Evolutionary conservation across 2,888 invertebrate genomes (phyloP).

Genomic region (Neoitamus cyanurus): DNA sequence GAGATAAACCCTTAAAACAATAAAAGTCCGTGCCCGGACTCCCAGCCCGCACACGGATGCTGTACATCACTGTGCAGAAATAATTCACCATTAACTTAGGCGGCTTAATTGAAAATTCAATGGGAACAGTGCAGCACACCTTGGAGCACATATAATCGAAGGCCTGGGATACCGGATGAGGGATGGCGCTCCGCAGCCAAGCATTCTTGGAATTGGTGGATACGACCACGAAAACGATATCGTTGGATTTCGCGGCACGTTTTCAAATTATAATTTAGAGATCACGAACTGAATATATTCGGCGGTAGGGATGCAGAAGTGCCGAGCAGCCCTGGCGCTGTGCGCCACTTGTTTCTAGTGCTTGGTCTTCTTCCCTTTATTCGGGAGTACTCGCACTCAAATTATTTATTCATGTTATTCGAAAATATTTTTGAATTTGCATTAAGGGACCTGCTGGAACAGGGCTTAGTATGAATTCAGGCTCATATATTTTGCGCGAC

Average conservation of each 20-base stretch:
- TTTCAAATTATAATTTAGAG: slow-evolving; percentile 50
- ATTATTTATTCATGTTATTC: slow-evolving; percentile 45
- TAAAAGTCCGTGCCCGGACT: background rate
- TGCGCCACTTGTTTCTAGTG: slow-evolving; percentile 14
- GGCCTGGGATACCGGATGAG: slow-evolving; percentile 32
- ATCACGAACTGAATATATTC: slow-evolving; percentile 46
- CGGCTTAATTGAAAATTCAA: slow-evolving; percentile 48
- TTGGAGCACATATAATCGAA: slow-evolving; percentile 46
- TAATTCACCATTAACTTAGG: slow-evolving; percentile 41
- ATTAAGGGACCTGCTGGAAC: background rate
- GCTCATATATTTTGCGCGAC: background rate
- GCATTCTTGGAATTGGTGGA: slow-evolving; percentile 32
- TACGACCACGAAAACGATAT: slow-evolving; percentile 27
- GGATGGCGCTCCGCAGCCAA: slow-evolving; percentile 18
- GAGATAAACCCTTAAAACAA: slow-evolving; percentile 30
- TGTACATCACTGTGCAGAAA: slow-evolving; percentile 16
- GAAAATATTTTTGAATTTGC: slow-evolving; percentile 42
- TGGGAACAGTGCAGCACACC: slow-evolving; percentile 12
- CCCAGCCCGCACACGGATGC: background rate
- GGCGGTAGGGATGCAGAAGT: background rate
- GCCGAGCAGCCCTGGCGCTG: background rate
- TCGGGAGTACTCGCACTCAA: slow-evolving; percentile 17
- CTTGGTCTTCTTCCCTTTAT: slow-evolving; percentile 7
- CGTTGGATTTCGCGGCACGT: slow-evolving; percentile 49
- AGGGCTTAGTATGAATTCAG: background rate